phyloP scores from a whole-genome alignment of 2,888 invertebrate genomes.

The Eristalinus sepulchralis region DNA sequence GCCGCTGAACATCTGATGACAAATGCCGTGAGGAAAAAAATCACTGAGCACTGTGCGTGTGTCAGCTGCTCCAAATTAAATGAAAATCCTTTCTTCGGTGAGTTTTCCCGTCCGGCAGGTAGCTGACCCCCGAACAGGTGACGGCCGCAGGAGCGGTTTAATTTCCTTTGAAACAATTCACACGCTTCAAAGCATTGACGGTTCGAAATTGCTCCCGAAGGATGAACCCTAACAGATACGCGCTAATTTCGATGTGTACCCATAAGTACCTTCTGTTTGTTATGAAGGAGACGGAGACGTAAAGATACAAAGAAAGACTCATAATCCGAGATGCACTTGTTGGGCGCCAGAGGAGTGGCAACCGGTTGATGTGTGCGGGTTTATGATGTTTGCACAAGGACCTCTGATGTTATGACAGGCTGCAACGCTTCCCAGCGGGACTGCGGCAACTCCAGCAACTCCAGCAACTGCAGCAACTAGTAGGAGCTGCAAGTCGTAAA shows the following conservation, averaged over 20 bases:
- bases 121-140: constrained; percentile 37
- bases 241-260: constrained; percentile 4
- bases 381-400: constrained; percentile 29
- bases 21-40: constrained; percentile 19
- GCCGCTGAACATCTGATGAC: constrained; percentile 58
- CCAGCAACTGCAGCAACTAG: background rate
- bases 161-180: constrained; percentile 27
- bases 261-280: constrained; percentile 16
- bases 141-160: background rate
- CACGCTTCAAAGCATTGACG: background rate
- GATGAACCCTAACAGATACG: background rate
- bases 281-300: background rate
- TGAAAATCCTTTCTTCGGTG: constrained; percentile 29
- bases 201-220: background rate
- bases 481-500: background rate
- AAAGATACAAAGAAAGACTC: background rate
- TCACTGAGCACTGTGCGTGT: constrained; percentile 9
- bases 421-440: background rate
- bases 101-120: constrained; percentile 21
- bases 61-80: constrained; percentile 52
- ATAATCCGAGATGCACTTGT: background rate
- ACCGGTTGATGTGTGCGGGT: too few species aligned
- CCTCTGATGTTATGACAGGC: background rate
- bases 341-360: constrained; percentile 22
- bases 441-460: background rate